Evolutionary conservation across 1,140 invertebrate genomes (phyloP), one percentile per base, ranked within the genome.

Genomic region (Leptinotarsa undecemlineata): DNA sequence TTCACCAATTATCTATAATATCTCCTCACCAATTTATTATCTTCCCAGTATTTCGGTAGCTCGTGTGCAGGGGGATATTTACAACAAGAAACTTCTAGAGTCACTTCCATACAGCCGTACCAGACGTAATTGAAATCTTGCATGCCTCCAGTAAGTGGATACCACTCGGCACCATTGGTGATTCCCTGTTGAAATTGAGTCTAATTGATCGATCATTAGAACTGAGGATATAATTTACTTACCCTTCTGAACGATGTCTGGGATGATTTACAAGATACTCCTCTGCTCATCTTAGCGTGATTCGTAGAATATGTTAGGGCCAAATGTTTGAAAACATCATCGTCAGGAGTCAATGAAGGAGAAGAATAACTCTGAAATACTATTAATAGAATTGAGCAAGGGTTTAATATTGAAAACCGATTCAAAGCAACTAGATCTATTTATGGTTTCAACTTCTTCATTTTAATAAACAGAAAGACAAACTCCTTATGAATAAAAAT

Each of bases 111-210:
- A 84, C 96, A 98, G 66, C 97, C 98, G 81, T 96, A 96, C 91
- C 95, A 95, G 15, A 99, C 90, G 84, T 99, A 99, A 85, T 99
- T 99, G 86, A 95, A 99, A 85, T 99, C 98, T 88, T 99, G 97
- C 95, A 96, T 96, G 8, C 88, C 89, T 86, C 95, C 96, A 73
- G 94, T 95, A 1, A 97, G 85, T 0, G 94, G 94, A 85, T 97
- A 97, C 95, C 95, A 97, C 64, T 93, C 93, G 2, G 96, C 96
- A 5, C 96, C 96, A 82, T 97, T 97, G 15, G 95, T 96, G 76
- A 96, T 96, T 13, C 96, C 96, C 80, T 57, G 51, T 95, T 87
- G 51, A 79, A 78, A 70, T 64, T 14, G 14, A 13, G 4, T 64
- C 5, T 26, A 26, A 23, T 48, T 48, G 2, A 62, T 11, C 14